Percentiles rank a stretch among this genome's conserved stretches.
These are phyloP conservation scores for Anticlea derivata DNA, from an alignment of 2,888 invertebrate species.

Conservation along the genomic window DNA sequence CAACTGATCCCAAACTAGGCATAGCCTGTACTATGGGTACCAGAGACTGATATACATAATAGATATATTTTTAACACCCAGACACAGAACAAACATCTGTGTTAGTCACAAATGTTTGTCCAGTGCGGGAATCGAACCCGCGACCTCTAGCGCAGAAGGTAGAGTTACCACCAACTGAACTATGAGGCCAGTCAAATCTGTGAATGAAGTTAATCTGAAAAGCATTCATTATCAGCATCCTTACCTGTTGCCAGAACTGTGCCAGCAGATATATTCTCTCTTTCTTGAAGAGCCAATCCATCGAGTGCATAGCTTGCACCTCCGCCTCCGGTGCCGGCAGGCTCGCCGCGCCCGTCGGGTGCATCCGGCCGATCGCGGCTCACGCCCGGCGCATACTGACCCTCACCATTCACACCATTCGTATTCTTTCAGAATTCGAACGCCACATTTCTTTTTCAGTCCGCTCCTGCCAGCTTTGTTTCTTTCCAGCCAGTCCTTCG, in stretches of 20 bases:
- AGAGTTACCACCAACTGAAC: no score
- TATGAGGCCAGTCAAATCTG: no score
- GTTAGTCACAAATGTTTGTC: no score
- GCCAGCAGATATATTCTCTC: slow-evolving; percentile 96
- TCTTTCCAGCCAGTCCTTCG: slow-evolving; percentile 43
- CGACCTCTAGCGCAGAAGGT: no score
- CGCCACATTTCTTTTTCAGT: slow-evolving; percentile 45
- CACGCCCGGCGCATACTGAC: slow-evolving; percentile 68
- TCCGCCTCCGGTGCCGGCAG: slow-evolving; percentile 94
- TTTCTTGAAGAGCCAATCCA: slow-evolving; percentile 98
- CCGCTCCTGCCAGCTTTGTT: slow-evolving; percentile 31
- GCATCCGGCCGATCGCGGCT: slow-evolving; percentile 85
- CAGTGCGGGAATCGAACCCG: no score
- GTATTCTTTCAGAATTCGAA: slow-evolving; percentile 43
- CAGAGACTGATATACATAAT: no score
- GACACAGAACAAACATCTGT: no score
- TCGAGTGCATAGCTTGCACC: slow-evolving; percentile 96
- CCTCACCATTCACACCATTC: slow-evolving; percentile 32
- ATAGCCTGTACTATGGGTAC: no score
- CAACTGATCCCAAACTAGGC: no score
- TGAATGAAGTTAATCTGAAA: slow-evolving; percentile 1
- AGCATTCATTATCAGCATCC: slow-evolving; percentile 40
- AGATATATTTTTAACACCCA: no score
- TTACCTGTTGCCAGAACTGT: slow-evolving; percentile 98
- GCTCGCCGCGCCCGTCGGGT: slow-evolving; percentile 88